Conservation (phyloP, 2,797 vertebrate species). For the Eutrigla gurnardus region DNA sequence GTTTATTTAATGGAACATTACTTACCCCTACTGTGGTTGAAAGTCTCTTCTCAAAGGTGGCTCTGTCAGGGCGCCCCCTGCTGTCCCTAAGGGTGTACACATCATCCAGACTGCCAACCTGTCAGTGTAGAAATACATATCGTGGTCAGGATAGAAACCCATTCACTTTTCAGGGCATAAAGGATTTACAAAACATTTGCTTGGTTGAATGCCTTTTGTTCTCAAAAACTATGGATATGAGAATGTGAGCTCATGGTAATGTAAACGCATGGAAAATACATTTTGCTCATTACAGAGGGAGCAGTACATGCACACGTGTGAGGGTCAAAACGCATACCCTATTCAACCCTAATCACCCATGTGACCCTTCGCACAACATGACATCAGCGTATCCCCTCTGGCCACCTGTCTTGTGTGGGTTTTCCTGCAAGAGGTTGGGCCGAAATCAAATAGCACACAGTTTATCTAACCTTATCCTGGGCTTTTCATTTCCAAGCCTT, state of each 20-base stretch:
- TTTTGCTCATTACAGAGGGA: conserved; percentile 35
- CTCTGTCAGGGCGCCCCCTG: conserved; percentile 71
- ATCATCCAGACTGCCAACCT: conserved; percentile 74
- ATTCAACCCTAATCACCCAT: conserved; percentile 62
- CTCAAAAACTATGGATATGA: neutral
- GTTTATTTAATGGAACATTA: conserved; percentile 42
- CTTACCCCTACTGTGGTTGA: conserved; percentile 64
- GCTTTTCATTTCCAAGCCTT: conserved; percentile 97
- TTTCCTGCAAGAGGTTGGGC: conserved; percentile 71
- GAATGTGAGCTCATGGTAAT: neutral
- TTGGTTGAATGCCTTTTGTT: conserved; percentile 17
- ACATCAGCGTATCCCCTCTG: conserved; percentile 66
- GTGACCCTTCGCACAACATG: conserved; percentile 61
- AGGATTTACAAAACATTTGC: neutral
- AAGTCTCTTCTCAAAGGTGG: conserved; percentile 65
- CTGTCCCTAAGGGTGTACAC: conserved; percentile 71
- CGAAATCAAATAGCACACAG: conserved; percentile 85
- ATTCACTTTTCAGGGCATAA: conserved; percentile 2
- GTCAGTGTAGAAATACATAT: conserved; percentile 46
- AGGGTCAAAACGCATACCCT: conserved; percentile 47
- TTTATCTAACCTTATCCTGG: conserved; percentile 95
- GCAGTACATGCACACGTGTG: conserved; percentile 1
- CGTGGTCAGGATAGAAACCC: conserved; percentile 31
- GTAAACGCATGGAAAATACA: neutral
- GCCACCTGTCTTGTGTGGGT: conserved; percentile 75